Percentiles rank a stretch among this genome's conserved stretches.
Evolutionary conservation across 2,797 vertebrate genomes (phyloP).

Genomic region (Centroberyx gerrardi): DNA sequence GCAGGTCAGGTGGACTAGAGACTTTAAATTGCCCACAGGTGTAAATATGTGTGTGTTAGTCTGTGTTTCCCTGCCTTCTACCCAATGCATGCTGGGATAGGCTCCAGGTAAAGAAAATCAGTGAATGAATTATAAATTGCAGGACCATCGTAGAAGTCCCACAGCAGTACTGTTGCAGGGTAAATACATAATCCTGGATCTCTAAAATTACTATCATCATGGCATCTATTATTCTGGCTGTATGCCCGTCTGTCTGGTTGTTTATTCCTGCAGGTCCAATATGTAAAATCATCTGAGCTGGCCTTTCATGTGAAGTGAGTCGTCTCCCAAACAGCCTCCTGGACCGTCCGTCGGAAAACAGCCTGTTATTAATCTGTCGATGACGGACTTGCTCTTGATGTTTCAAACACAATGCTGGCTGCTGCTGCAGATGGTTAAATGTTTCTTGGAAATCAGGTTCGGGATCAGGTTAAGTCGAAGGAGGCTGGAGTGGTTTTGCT

Average conservation of each 20-base stretch:
- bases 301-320: constrained; percentile 46
- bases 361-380: constrained; percentile 61
- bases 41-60: too few species aligned
- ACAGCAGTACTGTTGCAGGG: background rate
- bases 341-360: constrained; percentile 63
- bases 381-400: constrained; percentile 54
- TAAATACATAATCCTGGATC: constrained; percentile 11
- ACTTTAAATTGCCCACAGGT: too few species aligned
- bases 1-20: too few species aligned
- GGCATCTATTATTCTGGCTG: constrained; percentile 19
- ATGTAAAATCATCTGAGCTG: constrained; percentile 24
- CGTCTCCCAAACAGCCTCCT: constrained; percentile 48
- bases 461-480: constrained; percentile 38
- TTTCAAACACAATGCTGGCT: constrained; percentile 53
- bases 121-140: too few species aligned
- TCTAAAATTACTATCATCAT: constrained; percentile 4
- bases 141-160: background rate
- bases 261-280: constrained; percentile 20
- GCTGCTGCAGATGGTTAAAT: constrained; percentile 65
- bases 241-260: constrained; percentile 24
- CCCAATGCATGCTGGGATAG: too few species aligned
- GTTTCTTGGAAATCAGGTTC: constrained; percentile 62
- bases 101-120: too few species aligned
- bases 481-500: constrained; percentile 35
- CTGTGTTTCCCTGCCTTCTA: too few species aligned